phyloP scores from a whole-genome alignment of 2,888 invertebrate species.

The Pyrgus malvae region DNA sequence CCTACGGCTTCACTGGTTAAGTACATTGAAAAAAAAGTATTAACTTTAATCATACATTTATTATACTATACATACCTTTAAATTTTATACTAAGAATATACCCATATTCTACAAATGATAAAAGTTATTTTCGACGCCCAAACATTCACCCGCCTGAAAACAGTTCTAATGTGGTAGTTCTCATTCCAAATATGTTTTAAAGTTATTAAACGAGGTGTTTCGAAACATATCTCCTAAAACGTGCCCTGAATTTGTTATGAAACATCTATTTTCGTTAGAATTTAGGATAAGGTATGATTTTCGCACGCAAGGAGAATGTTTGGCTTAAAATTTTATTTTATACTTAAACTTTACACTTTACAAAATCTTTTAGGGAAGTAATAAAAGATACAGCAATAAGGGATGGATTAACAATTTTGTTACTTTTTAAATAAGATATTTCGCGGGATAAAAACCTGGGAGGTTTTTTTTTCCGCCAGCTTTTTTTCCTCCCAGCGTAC shows the following conservation, averaged over 20 bases:
- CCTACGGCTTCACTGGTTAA: no score
- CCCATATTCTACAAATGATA: conserved; percentile 1
- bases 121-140: conserved; percentile 7
- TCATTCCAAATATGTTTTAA: conserved; percentile 27
- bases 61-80: no score
- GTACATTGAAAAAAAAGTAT: no score
- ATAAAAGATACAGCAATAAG: no score
- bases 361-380: no score
- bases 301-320: background rate
- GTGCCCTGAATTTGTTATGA: conserved; percentile 13
- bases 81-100: conserved; percentile 1
- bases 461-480: no score
- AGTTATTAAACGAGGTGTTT: conserved; percentile 28
- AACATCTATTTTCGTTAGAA: conserved; percentile 16
- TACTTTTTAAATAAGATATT: no score
- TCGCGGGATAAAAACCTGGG: no score
- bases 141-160: background rate
- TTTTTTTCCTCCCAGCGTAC: no score
- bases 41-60: no score
- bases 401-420: no score
- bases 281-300: background rate
- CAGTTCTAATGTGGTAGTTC: conserved; percentile 22
- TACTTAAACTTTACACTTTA: no score
- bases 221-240: conserved; percentile 23
- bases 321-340: background rate